Conservation (phyloP, 2,113 vertebrate genomes). For the Ailurus styani region DNA sequence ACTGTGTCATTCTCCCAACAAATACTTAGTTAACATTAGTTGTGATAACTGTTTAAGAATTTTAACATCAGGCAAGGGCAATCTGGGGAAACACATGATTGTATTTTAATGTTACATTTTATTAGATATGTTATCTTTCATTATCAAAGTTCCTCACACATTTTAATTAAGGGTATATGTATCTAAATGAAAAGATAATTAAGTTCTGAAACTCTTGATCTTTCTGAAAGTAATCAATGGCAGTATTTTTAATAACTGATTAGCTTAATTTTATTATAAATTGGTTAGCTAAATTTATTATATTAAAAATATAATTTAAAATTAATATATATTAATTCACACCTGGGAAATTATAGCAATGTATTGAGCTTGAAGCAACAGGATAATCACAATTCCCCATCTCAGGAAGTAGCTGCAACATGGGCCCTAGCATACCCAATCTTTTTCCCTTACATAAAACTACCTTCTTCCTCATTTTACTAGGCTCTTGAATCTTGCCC, state of each 20-base stretch:
- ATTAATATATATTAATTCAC: background rate
- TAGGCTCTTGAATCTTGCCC: background rate
- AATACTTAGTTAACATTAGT: background rate
- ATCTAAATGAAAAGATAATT: background rate
- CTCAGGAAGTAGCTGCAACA: background rate
- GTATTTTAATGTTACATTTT: background rate
- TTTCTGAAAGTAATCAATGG: background rate
- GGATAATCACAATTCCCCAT: background rate
- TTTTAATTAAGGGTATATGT: background rate
- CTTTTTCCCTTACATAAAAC: background rate
- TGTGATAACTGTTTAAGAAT: background rate
- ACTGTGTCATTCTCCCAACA: background rate
- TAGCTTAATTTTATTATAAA: background rate
- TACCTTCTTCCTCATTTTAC: background rate
- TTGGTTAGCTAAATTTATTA: background rate
- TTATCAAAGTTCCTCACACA: background rate
- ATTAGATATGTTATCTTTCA: background rate
- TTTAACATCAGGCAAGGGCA: background rate
- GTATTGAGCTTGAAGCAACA: background rate
- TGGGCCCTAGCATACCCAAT: background rate
- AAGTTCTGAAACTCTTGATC: background rate
- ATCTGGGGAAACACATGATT: background rate
- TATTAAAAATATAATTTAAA: conserved; percentile 13
- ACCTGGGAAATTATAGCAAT: background rate
- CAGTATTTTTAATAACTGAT: background rate